Evolutionary conservation across 2,888 invertebrate genomes (phyloP), one percentile per base, ranked within the genome.

Genomic region (Megamerina dolium): DNA sequence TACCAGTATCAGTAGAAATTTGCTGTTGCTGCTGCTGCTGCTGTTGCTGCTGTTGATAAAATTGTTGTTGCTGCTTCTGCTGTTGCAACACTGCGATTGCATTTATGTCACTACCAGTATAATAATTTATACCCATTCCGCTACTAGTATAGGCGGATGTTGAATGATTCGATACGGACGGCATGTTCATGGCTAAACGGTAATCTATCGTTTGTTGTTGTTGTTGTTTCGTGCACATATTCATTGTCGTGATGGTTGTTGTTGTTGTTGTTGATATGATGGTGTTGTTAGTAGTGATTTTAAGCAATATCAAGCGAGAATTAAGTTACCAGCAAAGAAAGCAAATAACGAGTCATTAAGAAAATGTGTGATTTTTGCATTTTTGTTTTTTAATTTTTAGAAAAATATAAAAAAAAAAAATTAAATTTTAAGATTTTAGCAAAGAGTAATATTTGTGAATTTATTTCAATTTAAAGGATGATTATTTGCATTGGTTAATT

Each of bases 1-100:
- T 76, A 68, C 84, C 81, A 58, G 81, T 78, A 66, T 76, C 68
- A 41, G 55, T 72, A 63, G 59, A 44, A 26, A 51, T 34, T 20
- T 51, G 43, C 42, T 44, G 52, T 41, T 48, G 53, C 37, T 46
- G 53, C 21, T 44, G 54, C 23, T 47, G 52, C 14, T 46, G 49
- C 26, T 43, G 48, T 35, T 51, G 48, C 23, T 53, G 54, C 23
- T 52, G 58, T n/a, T 40, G 39, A n/a, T 49, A 47, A 14, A 52
- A 51, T 13, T 49, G 54, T 35, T 46, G 48, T 30, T 50, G 50
- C 21, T 48, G 43, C 36, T 49, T 51, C 38, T 30, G 35, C 18
- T 41, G 48, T 19, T 20, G 36, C 21, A 32, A 33, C 16, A 21
- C 37, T 45, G 37, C 21, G 37, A 47, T 8, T 32, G 37, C 36